Percentiles rank a stretch among this genome's conserved stretches.
These are phyloP conservation scores for Cataglyphis livida DNA, from an alignment of 2,888 invertebrate species.

Conservation along the genomic window DNA sequence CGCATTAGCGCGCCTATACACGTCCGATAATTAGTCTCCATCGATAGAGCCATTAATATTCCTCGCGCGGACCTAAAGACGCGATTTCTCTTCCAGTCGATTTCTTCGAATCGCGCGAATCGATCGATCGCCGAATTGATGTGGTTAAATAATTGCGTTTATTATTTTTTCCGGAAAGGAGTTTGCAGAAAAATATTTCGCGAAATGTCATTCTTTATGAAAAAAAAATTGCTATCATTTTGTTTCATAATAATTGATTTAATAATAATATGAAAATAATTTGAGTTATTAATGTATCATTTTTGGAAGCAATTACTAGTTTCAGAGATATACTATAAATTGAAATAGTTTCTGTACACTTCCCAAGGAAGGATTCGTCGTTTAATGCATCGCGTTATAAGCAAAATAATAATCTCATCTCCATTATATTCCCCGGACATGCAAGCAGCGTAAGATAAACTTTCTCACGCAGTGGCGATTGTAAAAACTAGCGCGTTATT, in stretches of 20 bases:
- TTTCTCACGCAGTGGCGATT: conserved; percentile 39
- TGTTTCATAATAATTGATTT: neutral
- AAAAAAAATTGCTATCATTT: neutral
- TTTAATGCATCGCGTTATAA: neutral
- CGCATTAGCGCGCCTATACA: conserved; percentile 71
- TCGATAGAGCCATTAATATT: conserved; percentile 78
- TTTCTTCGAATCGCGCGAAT: conserved; percentile 29
- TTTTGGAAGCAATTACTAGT: neutral
- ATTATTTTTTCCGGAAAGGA: neutral
- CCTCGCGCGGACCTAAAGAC: conserved; percentile 30
- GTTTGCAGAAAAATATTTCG: neutral
- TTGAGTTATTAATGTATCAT: conserved; percentile 2
- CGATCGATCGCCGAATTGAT: conserved; percentile 32
- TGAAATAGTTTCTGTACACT: neutral
- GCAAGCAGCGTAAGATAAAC: conserved; percentile 45
- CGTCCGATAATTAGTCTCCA: conserved; percentile 75
- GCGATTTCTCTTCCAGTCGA: conserved; percentile 56
- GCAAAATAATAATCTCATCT: conserved; percentile 43
- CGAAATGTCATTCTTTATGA: neutral
- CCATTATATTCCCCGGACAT: conserved; percentile 35
- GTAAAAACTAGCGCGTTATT: conserved; percentile 36
- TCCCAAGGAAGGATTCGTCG: conserved; percentile 19
- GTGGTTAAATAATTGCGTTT: neutral
- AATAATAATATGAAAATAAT: too few species aligned
- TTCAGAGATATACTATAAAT: neutral